Evolutionary conservation across 1,140 invertebrate genomes (phyloP).

Genomic region (Cydia splendana): DNA sequence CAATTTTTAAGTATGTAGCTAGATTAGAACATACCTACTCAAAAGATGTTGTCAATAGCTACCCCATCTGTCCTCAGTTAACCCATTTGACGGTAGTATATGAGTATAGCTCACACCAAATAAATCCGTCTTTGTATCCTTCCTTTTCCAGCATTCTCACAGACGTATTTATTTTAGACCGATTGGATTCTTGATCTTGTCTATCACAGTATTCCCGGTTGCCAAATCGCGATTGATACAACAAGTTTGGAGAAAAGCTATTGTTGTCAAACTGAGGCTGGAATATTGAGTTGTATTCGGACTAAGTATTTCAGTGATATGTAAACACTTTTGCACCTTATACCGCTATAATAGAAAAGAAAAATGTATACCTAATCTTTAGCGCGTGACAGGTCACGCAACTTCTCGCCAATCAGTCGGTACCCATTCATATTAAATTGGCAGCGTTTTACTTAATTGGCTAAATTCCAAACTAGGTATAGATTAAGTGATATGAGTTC

Average conservation of each 20-base stretch:
- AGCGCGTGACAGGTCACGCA: no score
- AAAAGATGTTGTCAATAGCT: no score
- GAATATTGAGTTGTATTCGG: not conserved
- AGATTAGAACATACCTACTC: no score
- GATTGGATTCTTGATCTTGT: slow-evolving; percentile 16
- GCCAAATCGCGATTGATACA: slow-evolving; percentile 30
- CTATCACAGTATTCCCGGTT: slow-evolving; percentile 30
- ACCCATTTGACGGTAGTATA: no score
- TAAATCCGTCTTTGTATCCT: not conserved
- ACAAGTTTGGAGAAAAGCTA: slow-evolving; percentile 30
- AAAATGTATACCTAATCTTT: no score
- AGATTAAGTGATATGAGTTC: no score
- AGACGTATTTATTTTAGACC: slow-evolving; percentile 23
- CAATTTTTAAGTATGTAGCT: no score
- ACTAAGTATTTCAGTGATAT: not conserved
- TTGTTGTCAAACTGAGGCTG: not conserved
- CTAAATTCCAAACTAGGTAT: no score
- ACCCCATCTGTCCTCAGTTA: no score
- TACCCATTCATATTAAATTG: no score
- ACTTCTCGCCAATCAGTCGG: no score
- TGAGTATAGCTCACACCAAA: not conserved
- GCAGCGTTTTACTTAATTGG: no score
- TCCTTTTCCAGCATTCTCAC: not conserved
- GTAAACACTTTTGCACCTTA: not conserved
- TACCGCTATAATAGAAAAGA: not conserved